These are phyloP conservation scores for Drosophila mojavensis DNA, from an alignment of 1,140 invertebrate genomes.

Conservation along the genomic window DNA sequence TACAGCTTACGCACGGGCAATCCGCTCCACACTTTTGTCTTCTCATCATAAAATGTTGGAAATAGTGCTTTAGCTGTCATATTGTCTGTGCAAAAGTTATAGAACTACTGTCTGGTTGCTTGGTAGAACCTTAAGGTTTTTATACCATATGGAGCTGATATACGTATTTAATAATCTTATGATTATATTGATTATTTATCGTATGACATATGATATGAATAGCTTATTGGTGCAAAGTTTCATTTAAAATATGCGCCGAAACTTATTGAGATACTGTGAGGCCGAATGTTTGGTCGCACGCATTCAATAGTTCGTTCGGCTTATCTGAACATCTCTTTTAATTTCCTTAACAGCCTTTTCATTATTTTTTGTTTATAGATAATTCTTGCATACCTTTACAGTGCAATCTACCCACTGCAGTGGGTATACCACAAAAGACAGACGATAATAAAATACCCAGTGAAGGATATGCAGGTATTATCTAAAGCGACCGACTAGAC, in stretches of 20 bases:
- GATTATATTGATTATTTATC: slow-evolving; percentile 19
- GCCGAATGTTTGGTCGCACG: slow-evolving; percentile 6
- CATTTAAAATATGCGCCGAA: slow-evolving; percentile 3
- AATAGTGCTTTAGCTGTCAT: slow-evolving; percentile 60
- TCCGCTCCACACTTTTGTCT: slow-evolving; percentile 67
- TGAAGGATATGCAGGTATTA: too few relatives aligned
- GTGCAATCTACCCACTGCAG: too few relatives aligned
- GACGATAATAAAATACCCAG: too few relatives aligned
- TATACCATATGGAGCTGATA: slow-evolving; percentile 25
- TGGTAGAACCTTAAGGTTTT: background rate
- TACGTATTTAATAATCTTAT: too few relatives aligned
- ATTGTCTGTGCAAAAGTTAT: slow-evolving; percentile 19
- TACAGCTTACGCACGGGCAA: slow-evolving; percentile 19
- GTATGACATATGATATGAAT: too few relatives aligned
- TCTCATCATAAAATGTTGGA: slow-evolving; percentile 54
- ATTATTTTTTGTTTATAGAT: background rate
- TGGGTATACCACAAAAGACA: too few relatives aligned
- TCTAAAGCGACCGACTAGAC: too few relatives aligned
- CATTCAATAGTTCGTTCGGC: slow-evolving; percentile 10
- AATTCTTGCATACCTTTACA: too few relatives aligned
- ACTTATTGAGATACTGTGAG: slow-evolving; percentile 4
- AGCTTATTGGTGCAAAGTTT: slow-evolving; percentile 1
- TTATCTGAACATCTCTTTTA: slow-evolving; percentile 30
- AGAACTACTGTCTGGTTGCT: slow-evolving; percentile 17
- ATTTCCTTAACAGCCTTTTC: slow-evolving; percentile 26